A percentile compares a stretch with the other conserved stretches of the same genome.
Evolutionary conservation across 2,888 invertebrate genomes (phyloP).

Genomic region (Orthosia gracilis): DNA sequence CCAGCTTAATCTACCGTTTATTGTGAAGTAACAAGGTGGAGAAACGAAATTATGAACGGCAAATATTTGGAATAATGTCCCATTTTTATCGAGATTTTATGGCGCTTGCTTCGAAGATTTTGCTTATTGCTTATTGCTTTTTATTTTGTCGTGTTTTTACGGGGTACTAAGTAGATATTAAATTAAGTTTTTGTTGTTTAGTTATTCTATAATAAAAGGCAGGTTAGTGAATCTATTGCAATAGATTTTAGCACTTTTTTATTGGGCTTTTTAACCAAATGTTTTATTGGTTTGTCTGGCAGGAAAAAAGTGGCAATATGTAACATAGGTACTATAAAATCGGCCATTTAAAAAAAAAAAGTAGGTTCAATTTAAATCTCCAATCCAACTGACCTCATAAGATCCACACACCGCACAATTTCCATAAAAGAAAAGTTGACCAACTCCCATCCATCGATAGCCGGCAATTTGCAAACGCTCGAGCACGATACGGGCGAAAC

Average conservation of each 20-base stretch:
- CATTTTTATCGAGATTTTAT: conserved; percentile 62
- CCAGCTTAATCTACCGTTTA: conserved; percentile 71
- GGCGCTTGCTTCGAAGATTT: conserved; percentile 33
- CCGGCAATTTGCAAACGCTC: conserved; percentile 61
- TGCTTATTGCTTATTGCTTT: too few relatives aligned
- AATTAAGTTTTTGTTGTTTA: conserved; percentile 43
- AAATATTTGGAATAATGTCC: conserved; percentile 64
- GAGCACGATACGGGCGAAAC: conserved; percentile 45
- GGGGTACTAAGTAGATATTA: conserved; percentile 18
- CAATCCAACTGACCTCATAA: conserved; percentile 17
- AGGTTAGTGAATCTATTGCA: conserved; percentile 1
- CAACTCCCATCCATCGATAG: conserved; percentile 55
- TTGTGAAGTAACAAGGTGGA: conserved; percentile 63
- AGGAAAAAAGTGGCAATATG: neutral
- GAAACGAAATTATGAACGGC: conserved; percentile 62
- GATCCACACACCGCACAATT: conserved; percentile 14
- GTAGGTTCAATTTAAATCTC: neutral
- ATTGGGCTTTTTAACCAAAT: neutral
- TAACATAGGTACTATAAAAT: too few relatives aligned
- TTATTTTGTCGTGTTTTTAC: conserved; percentile 50
- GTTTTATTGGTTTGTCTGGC: neutral
- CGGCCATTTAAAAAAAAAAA: too few relatives aligned
- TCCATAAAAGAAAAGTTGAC: conserved; percentile 56
- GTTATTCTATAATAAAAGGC: conserved; percentile 10
- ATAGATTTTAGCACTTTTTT: neutral